Evolutionary conservation across 2,888 invertebrate species (phyloP), one percentile per base, ranked within the genome.

Genomic region (Leuctra nigra): DNA sequence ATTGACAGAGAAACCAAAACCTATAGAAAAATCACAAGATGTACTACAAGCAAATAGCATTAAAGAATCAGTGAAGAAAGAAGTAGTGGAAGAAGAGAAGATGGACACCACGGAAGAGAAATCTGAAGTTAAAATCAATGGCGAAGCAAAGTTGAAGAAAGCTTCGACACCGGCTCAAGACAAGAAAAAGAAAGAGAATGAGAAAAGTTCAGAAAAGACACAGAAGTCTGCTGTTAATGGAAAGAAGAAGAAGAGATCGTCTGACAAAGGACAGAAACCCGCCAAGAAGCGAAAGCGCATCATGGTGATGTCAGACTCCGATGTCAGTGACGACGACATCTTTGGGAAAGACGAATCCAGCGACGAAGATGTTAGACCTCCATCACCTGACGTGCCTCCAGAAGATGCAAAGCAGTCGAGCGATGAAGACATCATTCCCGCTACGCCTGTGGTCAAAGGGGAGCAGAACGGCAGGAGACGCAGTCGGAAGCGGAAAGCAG

Each of bases 401-500:
- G 47, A 47, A n/a, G 23, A 16, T 6, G 14, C 24, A 13, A 4
- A 13, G 16, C 16, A 47, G 16, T 47, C 47, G 2, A 47, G 47
- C 25, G 47, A 47, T 11, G 47, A 47, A 23, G 47, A 47, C 14
- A 25, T 47, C 7, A 16, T 47, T 11, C 47, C 47, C 13, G 23
- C 47, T 2, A 47, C 47, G 29, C 47, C 47, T 7, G 25, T 13
- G 4, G 3, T 29, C 6, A 1, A n/a, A 24, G 13, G 16, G 25
- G 25, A 11, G 6, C 18, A 11, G 22, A 20, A 20, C 4, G 41
- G 18, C 2, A 14, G 11, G 16, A 4, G 4, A 9, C 65, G 68
- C 4, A 70, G 69, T n/a, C n/a, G n/a, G 61, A 64, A 69, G 14
- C 71, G 70, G 63, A 57, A 64, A 11, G 62, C 69, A 2, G 70